A percentile compares a stretch with the other conserved stretches of the same genome.
phyloP scores from a whole-genome alignment of 2,113 vertebrate genomes.

The Trogon surrucura region DNA sequence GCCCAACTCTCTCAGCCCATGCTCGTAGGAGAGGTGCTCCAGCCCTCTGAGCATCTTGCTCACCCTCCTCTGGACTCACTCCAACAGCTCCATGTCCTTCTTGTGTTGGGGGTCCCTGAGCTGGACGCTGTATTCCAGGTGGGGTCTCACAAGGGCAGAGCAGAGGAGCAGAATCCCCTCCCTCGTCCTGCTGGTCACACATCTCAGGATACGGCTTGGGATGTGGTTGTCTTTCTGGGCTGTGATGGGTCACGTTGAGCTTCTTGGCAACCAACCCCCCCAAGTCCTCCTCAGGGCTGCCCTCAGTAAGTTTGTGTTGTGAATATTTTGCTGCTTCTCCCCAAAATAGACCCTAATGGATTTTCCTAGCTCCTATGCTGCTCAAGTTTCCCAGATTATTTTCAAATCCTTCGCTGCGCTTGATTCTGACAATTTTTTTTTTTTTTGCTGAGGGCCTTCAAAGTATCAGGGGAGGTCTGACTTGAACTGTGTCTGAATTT shows the following conservation, averaged over 20 bases:
- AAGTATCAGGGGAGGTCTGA: not conserved
- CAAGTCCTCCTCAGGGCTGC: not conserved
- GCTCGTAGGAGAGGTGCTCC: too few relatives aligned
- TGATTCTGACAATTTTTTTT: accelerated
- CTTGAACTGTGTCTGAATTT: not conserved
- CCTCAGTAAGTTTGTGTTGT: not conserved
- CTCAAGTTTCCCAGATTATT: not conserved
- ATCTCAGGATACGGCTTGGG: too few relatives aligned
- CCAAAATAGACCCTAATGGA: accelerated
- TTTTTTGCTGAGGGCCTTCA: not conserved
- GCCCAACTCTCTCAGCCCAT: too few relatives aligned
- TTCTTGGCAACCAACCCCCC: not conserved
- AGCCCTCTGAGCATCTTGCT: too few relatives aligned
- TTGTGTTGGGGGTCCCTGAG: too few relatives aligned
- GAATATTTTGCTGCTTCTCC: not conserved
- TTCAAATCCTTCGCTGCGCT: accelerated
- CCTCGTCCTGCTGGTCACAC: too few relatives aligned
- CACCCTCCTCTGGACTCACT: too few relatives aligned
- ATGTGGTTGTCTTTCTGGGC: too few relatives aligned
- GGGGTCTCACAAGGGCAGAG: too few relatives aligned
- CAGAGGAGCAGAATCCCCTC: too few relatives aligned
- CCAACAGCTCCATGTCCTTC: too few relatives aligned
- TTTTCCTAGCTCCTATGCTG: not conserved
- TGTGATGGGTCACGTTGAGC: not conserved
- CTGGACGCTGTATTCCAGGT: too few relatives aligned